Evolutionary conservation across 2,888 invertebrate species (phyloP), one percentile per base, ranked within the genome.

Genomic region (Acanthacorydalis orientalis): DNA sequence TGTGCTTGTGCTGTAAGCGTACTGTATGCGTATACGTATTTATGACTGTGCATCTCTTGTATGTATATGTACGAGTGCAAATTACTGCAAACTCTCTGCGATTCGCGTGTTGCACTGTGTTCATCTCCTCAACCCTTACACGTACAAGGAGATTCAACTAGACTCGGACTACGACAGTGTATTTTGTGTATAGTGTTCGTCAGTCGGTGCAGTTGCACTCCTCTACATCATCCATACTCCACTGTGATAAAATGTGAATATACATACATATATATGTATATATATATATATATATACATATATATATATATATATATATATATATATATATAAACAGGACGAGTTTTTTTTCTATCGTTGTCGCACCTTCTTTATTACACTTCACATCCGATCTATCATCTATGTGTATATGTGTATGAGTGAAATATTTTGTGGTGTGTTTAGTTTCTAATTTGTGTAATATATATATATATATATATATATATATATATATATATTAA

Each of bases 181-280:
- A 23, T 23, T 23, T 23, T 23, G 23, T 23, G 23, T 23, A 23
- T 23, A 23, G 23, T 23, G 23, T 23, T 23, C 23, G 23, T 23
- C 23, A 23, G 23, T 23, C 23, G 23, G 23, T 23, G 23, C 23
- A 23, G 23, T 23, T 23, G 23, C 50, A 32, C 49, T 51, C 49
- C 49, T 51, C 43, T 48, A 46, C 52, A 50, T 53, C 52, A 50
- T 52, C 48, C 50, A 52, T 46, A 51, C 51, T 50, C 47, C 32
- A 16, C 15, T 14, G 14, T 44, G 16, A 14, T 33, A 33, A 37
- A n/a, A 37, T 35, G 31, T 34, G 15, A 14, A 35, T 45, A 35
- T 45, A 35, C 12, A 34, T 45, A 35, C 12, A 34, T 7, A 32
- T 32, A 35, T 45, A 35, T 35, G 14, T 45, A 23, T 34, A 23